phyloP scores from a whole-genome alignment of 2,113 vertebrate species.

The Corvus hawaiiensis region DNA sequence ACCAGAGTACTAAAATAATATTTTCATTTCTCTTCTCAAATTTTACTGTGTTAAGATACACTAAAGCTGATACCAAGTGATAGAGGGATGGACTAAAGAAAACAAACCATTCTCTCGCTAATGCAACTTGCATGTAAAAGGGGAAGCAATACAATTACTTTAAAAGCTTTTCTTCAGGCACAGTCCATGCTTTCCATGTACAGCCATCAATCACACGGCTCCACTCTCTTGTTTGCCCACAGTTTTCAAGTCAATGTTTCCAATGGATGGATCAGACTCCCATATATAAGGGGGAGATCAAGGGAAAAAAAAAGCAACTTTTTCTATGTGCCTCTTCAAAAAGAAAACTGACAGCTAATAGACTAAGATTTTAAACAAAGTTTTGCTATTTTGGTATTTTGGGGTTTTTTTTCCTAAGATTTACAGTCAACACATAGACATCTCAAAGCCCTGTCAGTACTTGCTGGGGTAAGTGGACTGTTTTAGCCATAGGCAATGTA shows the following conservation, averaged over 20 bases:
- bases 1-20: neutral
- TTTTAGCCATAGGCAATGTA: neutral
- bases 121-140: neutral
- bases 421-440: neutral
- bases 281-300: neutral
- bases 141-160: neutral
- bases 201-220: neutral
- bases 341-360: neutral
- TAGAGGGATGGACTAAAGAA: neutral
- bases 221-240: neutral
- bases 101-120: neutral
- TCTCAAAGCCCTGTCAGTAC: neutral
- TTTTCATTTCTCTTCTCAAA: neutral
- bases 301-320: neutral
- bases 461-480: neutral
- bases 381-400: neutral
- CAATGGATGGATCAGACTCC: neutral
- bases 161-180: slow-evolving; percentile 12
- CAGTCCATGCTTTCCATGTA: neutral
- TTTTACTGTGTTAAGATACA: neutral
- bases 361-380: neutral
- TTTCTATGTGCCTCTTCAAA: rapidly evolving
- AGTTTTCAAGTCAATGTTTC: neutral
- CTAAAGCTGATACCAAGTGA: neutral
- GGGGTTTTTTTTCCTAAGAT: neutral